Base-by-base conservation (phyloP, 92 coral and sea anemone genomes). In the Chrysogorgia sp. region DNA sequence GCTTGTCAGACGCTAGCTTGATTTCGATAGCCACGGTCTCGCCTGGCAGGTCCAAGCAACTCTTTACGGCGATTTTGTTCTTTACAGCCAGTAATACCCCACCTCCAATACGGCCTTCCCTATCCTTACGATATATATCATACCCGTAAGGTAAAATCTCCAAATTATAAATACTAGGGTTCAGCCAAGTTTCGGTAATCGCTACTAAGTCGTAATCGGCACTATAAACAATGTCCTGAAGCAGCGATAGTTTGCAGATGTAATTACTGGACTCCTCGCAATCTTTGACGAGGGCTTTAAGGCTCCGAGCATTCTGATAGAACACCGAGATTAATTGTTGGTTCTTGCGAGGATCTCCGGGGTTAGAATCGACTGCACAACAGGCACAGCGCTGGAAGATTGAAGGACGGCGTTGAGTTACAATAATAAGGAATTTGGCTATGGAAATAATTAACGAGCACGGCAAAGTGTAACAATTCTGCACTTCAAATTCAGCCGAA, bases 301-400 rank as follows among this genome's bases (percentile, higher is more conserved):
- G 53, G 72, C 81, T 75, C 75, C 77, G 6, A 40, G 81, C 81
- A 55, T 76, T 76, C 62, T 76, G 77, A 24, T 76, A 76, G 40
- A 76, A 32, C 81, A 31, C 81, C 34, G 34, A 33, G 76, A 76
- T 26, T 7, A n/a, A n/a, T 56, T 56, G 62, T 7, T 56, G 19
- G 62, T n/a, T 56, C 62, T 56, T n/a, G 8, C 62, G 62, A n/a
- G 62, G 24, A n/a, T 56, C 43, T 22, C 81, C 76, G 28, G 67
- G 81, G 34, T 75, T 75, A 31, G 35, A 31, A 34, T 75, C 50
- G 34, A 75, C 81, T 75, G 52, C 33, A 24, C 37, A 32, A 0
- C 34, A 75, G 29, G 23, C 81, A 40, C 20, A 75, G 72, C 81
- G 62, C 62, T n/a, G n/a, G n/a, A n/a, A n/a, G n/a, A n/a, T n/a